These are phyloP conservation scores for Brachyistius frenatus DNA, from an alignment of 2,113 vertebrate species.

Conservation along the genomic window DNA sequence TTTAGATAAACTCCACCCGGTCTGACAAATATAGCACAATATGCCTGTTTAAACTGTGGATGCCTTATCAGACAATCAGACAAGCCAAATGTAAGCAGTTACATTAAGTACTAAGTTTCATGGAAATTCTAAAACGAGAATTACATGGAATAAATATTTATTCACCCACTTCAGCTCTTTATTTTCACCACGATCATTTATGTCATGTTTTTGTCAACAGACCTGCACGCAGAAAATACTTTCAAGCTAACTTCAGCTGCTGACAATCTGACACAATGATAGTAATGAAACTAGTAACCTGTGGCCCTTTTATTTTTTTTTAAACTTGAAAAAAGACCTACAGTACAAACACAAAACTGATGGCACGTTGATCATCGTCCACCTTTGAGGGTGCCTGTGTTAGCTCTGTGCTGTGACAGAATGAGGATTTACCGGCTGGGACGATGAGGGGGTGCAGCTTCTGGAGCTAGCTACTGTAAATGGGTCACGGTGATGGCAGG, in stretches of 20 bases:
- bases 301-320: neutral
- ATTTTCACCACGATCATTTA: too few species aligned
- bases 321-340: neutral
- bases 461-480: constrained; percentile 30
- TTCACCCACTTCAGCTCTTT: too few species aligned
- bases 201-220: neutral
- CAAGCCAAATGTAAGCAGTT: neutral
- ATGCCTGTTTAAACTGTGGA: neutral
- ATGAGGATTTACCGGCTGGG: constrained; percentile 63
- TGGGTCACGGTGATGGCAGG: constrained; percentile 30
- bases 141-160: too few species aligned
- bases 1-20: constrained; percentile 4
- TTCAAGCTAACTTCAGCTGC: neutral
- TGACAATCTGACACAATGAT: neutral
- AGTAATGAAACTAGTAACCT: too few species aligned
- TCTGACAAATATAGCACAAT: constrained; percentile 6
- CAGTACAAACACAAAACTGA: constrained; percentile 20
- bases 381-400: constrained; percentile 30
- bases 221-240: neutral
- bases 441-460: neutral
- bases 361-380: constrained; percentile 35
- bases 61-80: neutral
- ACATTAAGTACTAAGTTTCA: neutral
- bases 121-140: neutral
- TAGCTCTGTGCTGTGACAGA: constrained; percentile 59